Evolutionary conservation across 2,888 invertebrate species (phyloP).

Genomic region (Archips xylosteana): DNA sequence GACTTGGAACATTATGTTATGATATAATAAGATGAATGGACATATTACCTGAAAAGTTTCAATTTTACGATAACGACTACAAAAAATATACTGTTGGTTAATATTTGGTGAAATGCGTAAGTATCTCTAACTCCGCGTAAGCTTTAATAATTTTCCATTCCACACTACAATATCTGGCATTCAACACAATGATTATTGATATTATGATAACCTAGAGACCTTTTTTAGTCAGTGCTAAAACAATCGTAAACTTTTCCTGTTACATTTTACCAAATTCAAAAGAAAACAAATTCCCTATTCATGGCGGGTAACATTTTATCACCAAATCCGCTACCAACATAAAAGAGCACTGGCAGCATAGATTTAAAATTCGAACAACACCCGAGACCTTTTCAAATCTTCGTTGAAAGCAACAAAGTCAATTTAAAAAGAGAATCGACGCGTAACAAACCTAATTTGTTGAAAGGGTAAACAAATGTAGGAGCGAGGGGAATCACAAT

Average conservation of each 20-base stretch:
- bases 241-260: background rate
- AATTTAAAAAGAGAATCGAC: slow-evolving; percentile 51
- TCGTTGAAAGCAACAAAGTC: slow-evolving; percentile 49
- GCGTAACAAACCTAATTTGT: slow-evolving; percentile 72
- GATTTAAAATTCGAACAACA: slow-evolving; percentile 39
- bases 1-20: too few relatives aligned
- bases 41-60: too few relatives aligned
- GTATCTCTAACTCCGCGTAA: too few relatives aligned
- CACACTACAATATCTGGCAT: too few relatives aligned
- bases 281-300: slow-evolving; percentile 11
- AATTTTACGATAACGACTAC: too few relatives aligned
- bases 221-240: background rate
- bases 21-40: too few relatives aligned
- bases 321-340: slow-evolving; percentile 10
- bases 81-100: too few relatives aligned
- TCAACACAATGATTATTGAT: too few relatives aligned
- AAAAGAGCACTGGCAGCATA: slow-evolving; percentile 26
- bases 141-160: too few relatives aligned
- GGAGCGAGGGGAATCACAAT: slow-evolving; percentile 58
- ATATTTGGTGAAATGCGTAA: too few relatives aligned
- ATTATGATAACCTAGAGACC: too few relatives aligned
- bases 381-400: slow-evolving; percentile 43
- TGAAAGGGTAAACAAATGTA: slow-evolving; percentile 67
- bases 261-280: background rate
- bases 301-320: slow-evolving; percentile 10